Percentiles rank a stretch among this genome's conserved stretches.
Conservation (phyloP, 2,888 invertebrate species). For the Nomada ferruginata region DNA sequence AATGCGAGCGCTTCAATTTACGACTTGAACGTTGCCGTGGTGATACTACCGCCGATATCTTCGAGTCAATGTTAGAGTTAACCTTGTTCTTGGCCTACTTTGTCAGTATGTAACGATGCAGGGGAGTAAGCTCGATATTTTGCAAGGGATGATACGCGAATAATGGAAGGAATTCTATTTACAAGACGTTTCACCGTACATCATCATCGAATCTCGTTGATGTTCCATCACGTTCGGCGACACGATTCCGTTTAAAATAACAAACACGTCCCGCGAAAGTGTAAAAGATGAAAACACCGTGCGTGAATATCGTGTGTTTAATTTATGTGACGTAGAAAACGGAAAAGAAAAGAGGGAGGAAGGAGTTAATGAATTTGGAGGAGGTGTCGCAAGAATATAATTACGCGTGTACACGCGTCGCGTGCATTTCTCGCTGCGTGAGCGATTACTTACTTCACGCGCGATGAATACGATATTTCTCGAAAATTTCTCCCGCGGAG, state of each 20-base stretch:
- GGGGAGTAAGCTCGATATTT: conserved; percentile 62
- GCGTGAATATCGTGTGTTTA: conserved; percentile 27
- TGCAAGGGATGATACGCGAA: conserved; percentile 57
- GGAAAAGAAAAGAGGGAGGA: not conserved
- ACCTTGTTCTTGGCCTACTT: conserved; percentile 70
- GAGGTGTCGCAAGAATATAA: not conserved
- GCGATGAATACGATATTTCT: conserved; percentile 44
- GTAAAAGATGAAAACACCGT: conserved; percentile 26
- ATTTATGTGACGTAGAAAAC: conserved; percentile 34
- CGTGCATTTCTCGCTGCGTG: conserved; percentile 3
- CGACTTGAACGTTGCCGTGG: conserved; percentile 27
- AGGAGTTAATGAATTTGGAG: conserved; percentile 19
- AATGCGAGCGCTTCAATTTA: not conserved
- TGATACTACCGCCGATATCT: conserved; percentile 49
- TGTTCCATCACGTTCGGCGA: not conserved
- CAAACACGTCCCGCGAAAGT: conserved; percentile 8
- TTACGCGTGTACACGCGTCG: not conserved
- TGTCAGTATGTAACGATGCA: conserved; percentile 46
- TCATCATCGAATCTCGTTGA: not conserved
- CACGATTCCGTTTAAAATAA: not conserved
- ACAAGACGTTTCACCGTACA: not conserved
- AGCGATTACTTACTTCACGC: conserved; percentile 8
- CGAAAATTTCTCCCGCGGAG: conserved; percentile 9
- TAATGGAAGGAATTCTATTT: conserved; percentile 27
- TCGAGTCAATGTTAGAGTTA: conserved; percentile 56